phyloP scores from a whole-genome alignment of 2,888 invertebrate genomes.

The Timema cristinae region DNA sequence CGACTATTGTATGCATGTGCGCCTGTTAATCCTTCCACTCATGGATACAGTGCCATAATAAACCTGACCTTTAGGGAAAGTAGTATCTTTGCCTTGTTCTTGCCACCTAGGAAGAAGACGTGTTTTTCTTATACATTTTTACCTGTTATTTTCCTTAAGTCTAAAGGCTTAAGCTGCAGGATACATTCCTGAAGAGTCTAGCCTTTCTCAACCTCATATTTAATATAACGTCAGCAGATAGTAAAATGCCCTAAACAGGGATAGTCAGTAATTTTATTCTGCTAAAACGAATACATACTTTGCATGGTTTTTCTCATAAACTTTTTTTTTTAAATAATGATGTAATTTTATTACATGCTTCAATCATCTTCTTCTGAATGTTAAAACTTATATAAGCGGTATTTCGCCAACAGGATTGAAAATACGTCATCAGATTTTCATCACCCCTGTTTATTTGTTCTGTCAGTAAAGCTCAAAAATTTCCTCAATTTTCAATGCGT shows the following conservation, averaged over 20 bases:
- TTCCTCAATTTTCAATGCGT: too few species aligned
- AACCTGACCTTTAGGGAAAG: not conserved
- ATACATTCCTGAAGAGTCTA: not conserved
- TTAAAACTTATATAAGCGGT: too few species aligned
- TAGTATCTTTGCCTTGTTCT: not conserved
- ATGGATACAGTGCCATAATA: not conserved
- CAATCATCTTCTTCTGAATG: too few species aligned
- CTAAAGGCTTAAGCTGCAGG: not conserved
- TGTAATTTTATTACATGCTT: not conserved
- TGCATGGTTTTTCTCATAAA: not conserved
- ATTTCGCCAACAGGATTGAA: too few species aligned
- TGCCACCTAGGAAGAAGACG: not conserved
- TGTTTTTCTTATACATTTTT: not conserved
- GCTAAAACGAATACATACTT: slow-evolving; percentile 9
- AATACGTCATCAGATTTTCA: not conserved
- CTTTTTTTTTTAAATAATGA: not conserved
- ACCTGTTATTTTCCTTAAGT: not conserved
- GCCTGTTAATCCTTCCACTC: not conserved
- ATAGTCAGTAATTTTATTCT: not conserved
- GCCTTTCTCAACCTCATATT: not conserved
- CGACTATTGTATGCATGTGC: not conserved
- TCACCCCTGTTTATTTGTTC: not conserved
- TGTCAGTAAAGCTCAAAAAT: not conserved
- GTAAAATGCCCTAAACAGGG: not conserved
- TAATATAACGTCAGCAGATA: not conserved